phyloP scores from a whole-genome alignment of 2,888 invertebrate species.

The Andrena bucephala region DNA sequence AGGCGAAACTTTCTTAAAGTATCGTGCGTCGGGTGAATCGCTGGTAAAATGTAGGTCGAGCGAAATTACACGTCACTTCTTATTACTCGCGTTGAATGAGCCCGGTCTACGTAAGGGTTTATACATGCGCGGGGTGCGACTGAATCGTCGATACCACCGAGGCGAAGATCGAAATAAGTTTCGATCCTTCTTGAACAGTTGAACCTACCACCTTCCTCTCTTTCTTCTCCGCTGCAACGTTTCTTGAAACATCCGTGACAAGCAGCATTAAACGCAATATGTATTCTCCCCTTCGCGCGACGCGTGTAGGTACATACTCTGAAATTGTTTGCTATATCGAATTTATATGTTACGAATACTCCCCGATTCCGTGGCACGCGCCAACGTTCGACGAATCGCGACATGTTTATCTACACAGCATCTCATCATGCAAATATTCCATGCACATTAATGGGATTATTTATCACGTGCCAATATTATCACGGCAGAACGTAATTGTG shows the following conservation, averaged over 20 bases:
- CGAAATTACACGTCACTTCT: slow-evolving; percentile 74
- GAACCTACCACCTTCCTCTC: no score
- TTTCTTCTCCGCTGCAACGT: no score
- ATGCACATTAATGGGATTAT: slow-evolving; percentile 14
- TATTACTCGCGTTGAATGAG: slow-evolving; percentile 63
- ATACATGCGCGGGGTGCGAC: slow-evolving; percentile 47
- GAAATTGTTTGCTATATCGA: background rate
- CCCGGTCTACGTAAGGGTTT: slow-evolving; percentile 31
- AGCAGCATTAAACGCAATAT: no score
- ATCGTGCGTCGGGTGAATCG: slow-evolving; percentile 66
- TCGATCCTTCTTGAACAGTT: background rate
- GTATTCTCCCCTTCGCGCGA: no score
- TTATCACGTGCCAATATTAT: slow-evolving; percentile 30
- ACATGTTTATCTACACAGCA: background rate
- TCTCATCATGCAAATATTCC: background rate
- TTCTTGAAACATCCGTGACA: no score
- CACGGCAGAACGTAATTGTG: background rate
- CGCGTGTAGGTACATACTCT: no score
- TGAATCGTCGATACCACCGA: slow-evolving; percentile 35
- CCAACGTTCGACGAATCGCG: background rate
- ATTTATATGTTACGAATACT: slow-evolving; percentile 11
- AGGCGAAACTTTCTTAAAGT: slow-evolving; percentile 57
- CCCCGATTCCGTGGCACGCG: background rate
- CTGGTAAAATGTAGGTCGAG: slow-evolving; percentile 73
- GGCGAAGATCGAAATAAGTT: slow-evolving; percentile 33